Percentiles rank a stretch among this genome's conserved stretches.
Evolutionary conservation across 2,113 vertebrate genomes (phyloP).

Genomic region (Aegypius monachus): DNA sequence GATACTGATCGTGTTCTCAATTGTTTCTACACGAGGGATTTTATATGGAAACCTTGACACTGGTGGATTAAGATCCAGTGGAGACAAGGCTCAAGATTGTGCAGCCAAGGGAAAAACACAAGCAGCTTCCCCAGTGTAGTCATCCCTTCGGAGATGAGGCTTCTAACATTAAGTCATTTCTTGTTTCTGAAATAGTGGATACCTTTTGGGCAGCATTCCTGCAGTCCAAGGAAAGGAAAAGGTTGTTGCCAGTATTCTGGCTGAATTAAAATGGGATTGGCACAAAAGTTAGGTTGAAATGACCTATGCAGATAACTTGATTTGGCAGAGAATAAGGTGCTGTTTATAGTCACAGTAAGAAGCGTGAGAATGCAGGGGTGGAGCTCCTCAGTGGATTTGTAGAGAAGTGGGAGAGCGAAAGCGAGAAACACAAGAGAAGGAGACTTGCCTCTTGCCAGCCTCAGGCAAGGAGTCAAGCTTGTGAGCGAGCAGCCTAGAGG

Average conservation of each 20-base stretch:
- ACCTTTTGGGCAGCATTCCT: neutral
- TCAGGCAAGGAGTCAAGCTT: neutral
- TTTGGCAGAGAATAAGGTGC: neutral
- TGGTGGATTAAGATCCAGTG: neutral
- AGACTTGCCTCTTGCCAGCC: conserved; percentile 10
- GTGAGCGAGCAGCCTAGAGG: neutral
- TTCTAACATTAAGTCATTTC: neutral
- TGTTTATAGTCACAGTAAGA: conserved; percentile 1
- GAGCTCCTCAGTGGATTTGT: neutral
- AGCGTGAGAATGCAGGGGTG: conserved; percentile 42
- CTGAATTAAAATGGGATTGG: neutral
- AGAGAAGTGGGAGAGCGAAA: neutral
- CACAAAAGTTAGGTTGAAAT: neutral
- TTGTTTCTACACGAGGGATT: neutral
- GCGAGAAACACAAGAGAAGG: neutral
- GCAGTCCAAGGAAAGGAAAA: neutral
- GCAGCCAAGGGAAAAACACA: neutral
- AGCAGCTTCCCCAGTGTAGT: neutral
- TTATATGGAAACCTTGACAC: neutral
- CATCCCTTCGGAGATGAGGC: neutral
- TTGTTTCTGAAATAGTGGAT: conserved; percentile 12
- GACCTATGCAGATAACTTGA: conserved; percentile 7
- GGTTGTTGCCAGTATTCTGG: neutral
- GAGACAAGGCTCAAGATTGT: neutral
- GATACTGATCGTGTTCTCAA: neutral